Percentiles rank a stretch among this genome's conserved stretches.
Conservation (phyloP, 2,888 invertebrate genomes). For the Tiliacea citrago region DNA sequence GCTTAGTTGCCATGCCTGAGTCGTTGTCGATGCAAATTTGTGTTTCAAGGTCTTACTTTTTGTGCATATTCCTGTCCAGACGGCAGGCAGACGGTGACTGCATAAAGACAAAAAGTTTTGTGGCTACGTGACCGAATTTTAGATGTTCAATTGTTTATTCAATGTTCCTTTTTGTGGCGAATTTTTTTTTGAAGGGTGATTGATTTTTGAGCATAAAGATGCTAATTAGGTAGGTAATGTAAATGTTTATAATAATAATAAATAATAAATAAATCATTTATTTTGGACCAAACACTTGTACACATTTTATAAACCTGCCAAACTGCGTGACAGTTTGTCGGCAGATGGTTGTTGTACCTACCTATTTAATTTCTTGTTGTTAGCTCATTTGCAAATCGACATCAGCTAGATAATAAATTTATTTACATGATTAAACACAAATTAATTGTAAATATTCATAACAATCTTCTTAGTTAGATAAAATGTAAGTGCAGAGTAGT, state of each 20-base stretch:
- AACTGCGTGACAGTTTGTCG: too few species aligned
- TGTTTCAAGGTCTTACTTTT: conserved; percentile 70
- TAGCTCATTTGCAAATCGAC: neutral
- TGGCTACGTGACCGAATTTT: conserved; percentile 50
- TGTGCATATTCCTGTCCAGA: conserved; percentile 67
- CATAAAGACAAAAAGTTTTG: conserved; percentile 58
- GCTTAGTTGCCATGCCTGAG: conserved; percentile 42
- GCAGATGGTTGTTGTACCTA: too few species aligned
- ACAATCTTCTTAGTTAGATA: neutral
- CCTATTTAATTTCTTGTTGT: neutral
- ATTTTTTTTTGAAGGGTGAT: neutral
- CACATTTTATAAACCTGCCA: too few species aligned
- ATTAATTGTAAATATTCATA: neutral
- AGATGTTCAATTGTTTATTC: conserved; percentile 12
- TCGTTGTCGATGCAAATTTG: conserved; percentile 63
- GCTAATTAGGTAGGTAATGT: too few species aligned
- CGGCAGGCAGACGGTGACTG: conserved; percentile 62
- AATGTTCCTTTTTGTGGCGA: neutral
- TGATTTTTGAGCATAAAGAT: neutral
- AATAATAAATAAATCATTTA: too few species aligned
- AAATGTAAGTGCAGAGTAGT: neutral
- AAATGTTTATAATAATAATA: too few species aligned
- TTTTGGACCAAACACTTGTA: too few species aligned
- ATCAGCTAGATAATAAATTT: neutral
- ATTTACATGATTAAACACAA: neutral